A percentile compares a stretch with the other conserved stretches of the same genome.
Evolutionary conservation across 2,113 vertebrate genomes (phyloP).

Genomic region (Holacanthus passer): DNA sequence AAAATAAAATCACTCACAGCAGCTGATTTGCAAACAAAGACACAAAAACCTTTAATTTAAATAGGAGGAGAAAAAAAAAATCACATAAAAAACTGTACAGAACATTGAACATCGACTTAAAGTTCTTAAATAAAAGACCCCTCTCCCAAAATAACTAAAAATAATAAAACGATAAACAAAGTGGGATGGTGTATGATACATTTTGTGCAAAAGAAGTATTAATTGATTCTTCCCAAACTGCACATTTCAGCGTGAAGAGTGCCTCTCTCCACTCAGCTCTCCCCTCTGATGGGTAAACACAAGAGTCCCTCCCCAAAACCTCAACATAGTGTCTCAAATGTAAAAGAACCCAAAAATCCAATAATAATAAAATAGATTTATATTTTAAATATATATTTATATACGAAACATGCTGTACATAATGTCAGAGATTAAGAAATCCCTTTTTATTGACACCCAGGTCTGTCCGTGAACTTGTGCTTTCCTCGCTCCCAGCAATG

Average conservation of each 20-base stretch:
- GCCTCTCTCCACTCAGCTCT: conserved; percentile 47
- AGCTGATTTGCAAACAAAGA: conserved; percentile 81
- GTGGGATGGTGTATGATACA: conserved; percentile 81
- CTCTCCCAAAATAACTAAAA: conserved; percentile 64
- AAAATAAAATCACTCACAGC: conserved; percentile 46
- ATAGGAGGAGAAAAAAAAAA: conserved; percentile 74
- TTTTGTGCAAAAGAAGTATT: conserved; percentile 83
- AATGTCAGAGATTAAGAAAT: conserved; percentile 78
- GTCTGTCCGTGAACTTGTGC: conserved; percentile 84
- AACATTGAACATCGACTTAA: conserved; percentile 84
- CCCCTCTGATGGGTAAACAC: conserved; percentile 61
- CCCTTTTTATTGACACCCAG: conserved; percentile 81
- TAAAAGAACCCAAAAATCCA: conserved; percentile 81
- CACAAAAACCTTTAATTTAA: conserved; percentile 89
- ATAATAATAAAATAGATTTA: conserved; percentile 89
- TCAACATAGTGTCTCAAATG: conserved; percentile 81
- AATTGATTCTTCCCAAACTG: conserved; percentile 78
- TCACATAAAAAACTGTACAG: conserved; percentile 85
- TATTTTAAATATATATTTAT: conserved; percentile 87
- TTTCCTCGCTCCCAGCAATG: conserved; percentile 76
- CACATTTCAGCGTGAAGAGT: conserved; percentile 70
- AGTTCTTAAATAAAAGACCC: conserved; percentile 85
- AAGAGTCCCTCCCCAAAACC: conserved; percentile 64
- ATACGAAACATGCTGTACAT: conserved; percentile 87
- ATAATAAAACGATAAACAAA: conserved; percentile 70